Base-by-base conservation (phyloP, 2,797 vertebrate species). In the Lacerta viridis region DNA sequence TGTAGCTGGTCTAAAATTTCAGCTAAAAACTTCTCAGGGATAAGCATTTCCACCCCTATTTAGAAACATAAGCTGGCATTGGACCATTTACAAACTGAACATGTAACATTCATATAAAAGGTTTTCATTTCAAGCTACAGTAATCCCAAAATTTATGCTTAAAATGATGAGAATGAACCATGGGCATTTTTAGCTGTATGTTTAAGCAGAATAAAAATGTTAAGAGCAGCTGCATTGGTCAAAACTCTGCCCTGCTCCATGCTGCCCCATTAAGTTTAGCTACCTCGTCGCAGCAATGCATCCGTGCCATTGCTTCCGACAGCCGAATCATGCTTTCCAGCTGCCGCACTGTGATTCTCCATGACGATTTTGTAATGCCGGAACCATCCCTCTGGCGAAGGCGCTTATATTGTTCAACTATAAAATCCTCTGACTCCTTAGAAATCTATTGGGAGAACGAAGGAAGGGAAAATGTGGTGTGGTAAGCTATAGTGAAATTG, bases 231-330 rank as follows among this genome's bases (percentile, higher is more conserved):
- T 18, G 9, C 55, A 18, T 15, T 23, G 17, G 20, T 5, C 17
- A 41, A 27, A 33, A 46, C 39, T 39, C 7, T 17, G 39, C 5
- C 27, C 59, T 1, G 20, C 46, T 36, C 50, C 29, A 27, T 55
- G 61, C 17, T 29, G 39, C 17, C 11, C 33, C 11, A 29, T 50
- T 46, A 5, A 2, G 1, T 2, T 75, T 20, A 9, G 87, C 11
- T 93, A 96, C 99, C 98, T 99, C 99, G n/a, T 99, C 99, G 69
- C 98, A 99, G 97, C 99, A 99, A 97, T 99, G 99, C 99, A 99
- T 99, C 15, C 99, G 98, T 7, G 99, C 99, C 99, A 99, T 99
- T 75, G 96, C 97, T 97, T 99, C 99, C 0, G 99, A 99, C 0
- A 99, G 97, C 18, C 99, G 98, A 93, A 99, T 99, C 99, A 99